These are phyloP conservation scores for Herpetotheres cachinnans DNA, from an alignment of 2,113 vertebrate genomes.

Conservation along the genomic window DNA sequence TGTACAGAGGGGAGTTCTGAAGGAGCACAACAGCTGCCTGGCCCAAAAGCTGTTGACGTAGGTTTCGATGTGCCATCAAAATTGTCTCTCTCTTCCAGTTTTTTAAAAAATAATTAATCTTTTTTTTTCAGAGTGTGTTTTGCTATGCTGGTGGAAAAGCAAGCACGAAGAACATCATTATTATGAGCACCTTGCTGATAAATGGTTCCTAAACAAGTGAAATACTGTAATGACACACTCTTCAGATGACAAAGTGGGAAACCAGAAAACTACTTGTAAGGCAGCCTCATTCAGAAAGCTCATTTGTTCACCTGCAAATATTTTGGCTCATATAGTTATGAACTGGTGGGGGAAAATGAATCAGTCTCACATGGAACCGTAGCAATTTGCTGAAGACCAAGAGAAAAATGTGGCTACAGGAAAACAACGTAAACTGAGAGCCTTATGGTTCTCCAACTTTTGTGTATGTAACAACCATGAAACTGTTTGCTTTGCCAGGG, in stretches of 20 bases:
- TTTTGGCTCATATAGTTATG: neutral
- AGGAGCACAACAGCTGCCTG: neutral
- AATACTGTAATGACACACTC: neutral
- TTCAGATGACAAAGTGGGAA: neutral
- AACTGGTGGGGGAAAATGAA: neutral
- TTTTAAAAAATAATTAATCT: neutral
- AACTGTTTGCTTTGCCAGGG: neutral
- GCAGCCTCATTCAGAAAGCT: neutral
- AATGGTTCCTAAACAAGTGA: neutral
- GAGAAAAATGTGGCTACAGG: neutral
- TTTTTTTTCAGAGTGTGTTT: neutral
- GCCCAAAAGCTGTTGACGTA: neutral
- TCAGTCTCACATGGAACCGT: neutral
- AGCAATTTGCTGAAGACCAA: neutral
- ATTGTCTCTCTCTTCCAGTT: neutral
- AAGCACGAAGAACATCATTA: neutral
- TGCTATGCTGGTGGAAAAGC: neutral
- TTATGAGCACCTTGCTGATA: neutral
- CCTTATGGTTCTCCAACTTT: fast-evolving
- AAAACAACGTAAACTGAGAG: neutral
- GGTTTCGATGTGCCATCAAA: neutral
- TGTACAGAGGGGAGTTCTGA: neutral
- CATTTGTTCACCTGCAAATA: neutral
- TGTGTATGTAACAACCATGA: neutral
- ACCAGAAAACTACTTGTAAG: neutral